Conservation (phyloP, 1,140 invertebrate species). For the Lycorma delicatula region DNA sequence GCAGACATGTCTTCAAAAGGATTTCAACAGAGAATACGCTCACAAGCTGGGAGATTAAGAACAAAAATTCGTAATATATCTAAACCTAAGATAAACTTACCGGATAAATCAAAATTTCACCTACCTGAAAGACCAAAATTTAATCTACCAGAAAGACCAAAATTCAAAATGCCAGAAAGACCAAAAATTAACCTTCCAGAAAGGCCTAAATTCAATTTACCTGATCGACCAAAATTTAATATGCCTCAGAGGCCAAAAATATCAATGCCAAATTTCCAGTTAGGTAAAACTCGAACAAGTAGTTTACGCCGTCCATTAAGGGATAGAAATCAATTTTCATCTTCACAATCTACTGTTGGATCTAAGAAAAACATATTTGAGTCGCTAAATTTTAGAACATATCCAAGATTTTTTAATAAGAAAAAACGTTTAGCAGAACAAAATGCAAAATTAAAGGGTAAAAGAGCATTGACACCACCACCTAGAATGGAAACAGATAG, state of each 20-base stretch:
- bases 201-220: slow-evolving; percentile 34
- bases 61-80: slow-evolving; percentile 23
- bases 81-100: slow-evolving; percentile 33
- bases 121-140: slow-evolving; percentile 49
- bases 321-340: slow-evolving; percentile 16
- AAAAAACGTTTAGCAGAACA: slow-evolving; percentile 38
- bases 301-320: slow-evolving; percentile 24
- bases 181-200: slow-evolving; percentile 53
- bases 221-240: slow-evolving; percentile 29
- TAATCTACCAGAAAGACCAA: slow-evolving; percentile 50
- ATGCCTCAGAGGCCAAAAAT: slow-evolving; percentile 16
- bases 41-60: slow-evolving; percentile 37
- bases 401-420: slow-evolving; percentile 60
- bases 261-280: slow-evolving; percentile 17
- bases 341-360: slow-evolving; percentile 10
- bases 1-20: slow-evolving; percentile 25
- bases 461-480: slow-evolving; percentile 18
- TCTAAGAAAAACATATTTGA: slow-evolving; percentile 46
- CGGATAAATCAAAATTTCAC: slow-evolving; percentile 44
- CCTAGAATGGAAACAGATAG: slow-evolving; percentile 20
- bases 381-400: slow-evolving; percentile 58
- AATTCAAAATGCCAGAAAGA: slow-evolving; percentile 50
- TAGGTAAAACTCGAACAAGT: slow-evolving; percentile 12
- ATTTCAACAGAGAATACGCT: slow-evolving; percentile 48
- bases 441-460: slow-evolving; percentile 5